Evolutionary conservation across 2,797 vertebrate genomes (phyloP).

Genomic region (Tapera naevia): DNA sequence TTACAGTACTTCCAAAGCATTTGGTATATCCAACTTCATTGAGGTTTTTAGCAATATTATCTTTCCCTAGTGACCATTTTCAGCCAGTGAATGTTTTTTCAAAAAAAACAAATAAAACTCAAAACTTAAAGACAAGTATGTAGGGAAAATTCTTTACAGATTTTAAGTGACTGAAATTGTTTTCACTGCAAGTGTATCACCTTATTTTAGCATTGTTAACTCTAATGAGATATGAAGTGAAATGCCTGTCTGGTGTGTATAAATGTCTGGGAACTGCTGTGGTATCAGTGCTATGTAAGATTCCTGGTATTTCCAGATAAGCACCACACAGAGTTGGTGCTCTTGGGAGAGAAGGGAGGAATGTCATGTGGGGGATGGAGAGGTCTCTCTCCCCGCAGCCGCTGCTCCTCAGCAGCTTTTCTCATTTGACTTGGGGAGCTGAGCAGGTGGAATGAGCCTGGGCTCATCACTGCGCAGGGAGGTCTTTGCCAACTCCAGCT

Average conservation of each 20-base stretch:
- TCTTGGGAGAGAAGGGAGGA: background rate
- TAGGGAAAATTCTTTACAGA: background rate
- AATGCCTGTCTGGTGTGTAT: background rate
- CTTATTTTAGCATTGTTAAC: background rate
- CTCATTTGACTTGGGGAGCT: background rate
- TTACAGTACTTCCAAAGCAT: constrained; percentile 7
- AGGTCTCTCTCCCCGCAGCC: background rate
- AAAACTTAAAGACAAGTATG: background rate
- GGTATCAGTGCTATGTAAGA: background rate
- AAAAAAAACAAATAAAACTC: background rate
- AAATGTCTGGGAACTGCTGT: background rate
- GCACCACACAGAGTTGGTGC: background rate
- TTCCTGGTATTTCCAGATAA: constrained; percentile 28
- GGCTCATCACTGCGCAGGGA: background rate
- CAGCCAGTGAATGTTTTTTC: background rate
- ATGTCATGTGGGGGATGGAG: background rate
- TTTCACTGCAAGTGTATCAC: background rate
- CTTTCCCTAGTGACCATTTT: background rate
- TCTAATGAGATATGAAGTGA: background rate
- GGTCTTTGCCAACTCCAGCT: background rate
- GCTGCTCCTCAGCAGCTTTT: background rate
- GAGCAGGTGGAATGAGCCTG: background rate
- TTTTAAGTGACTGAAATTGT: background rate
- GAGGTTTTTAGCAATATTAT: background rate
- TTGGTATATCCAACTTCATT: background rate